Evolutionary conservation across 2,888 invertebrate genomes (phyloP), one percentile per base, ranked within the genome.

Genomic region (Campoplex capitator): DNA sequence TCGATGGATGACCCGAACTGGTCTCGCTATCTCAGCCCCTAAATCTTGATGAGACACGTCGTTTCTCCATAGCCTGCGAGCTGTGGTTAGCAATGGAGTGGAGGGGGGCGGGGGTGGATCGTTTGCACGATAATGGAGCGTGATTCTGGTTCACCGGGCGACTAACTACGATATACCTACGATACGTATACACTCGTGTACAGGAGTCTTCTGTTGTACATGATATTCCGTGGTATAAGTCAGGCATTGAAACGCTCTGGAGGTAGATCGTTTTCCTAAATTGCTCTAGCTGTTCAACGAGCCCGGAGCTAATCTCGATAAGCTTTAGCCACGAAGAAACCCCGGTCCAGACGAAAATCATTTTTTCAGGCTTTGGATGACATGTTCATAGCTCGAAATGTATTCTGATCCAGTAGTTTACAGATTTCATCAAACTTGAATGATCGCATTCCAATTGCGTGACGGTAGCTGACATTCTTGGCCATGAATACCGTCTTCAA

Each of bases 11-110:
- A 85, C 85, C 87, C 87, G 68, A 79, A 76, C 85, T 79, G 82
- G 83, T 79, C 56, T 42, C 76, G 85, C 87, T 85, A 87, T 87
- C 87, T 82, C 76, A 79, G 76, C 83, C 75, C 87, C 85, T 87
- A 87, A 87, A 87, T 87, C 87, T 87, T 80, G 87, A 87, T 87
- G 87, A 85, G 85, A 80, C 87, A 87, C 85, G 87, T 87, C 87
- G 87, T 85, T 87, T 85, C 85, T 87, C 85, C 79, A 32, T 74
- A 75, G 82, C 75, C 48, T 48, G 58, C 51, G 68, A 62, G 67
- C 65, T 67, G 58, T 28, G 81, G 74, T 38, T 67, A 35, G 38
- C 38, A 16, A 68, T 23, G 67, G 67, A 35, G 73, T 23, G 13
- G 71, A 67, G 77, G 77, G 35, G 65, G 85, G 48, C 65, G 23